Conservation (phyloP, 2,113 vertebrate species). For the Austrofundulus limnaeus region DNA sequence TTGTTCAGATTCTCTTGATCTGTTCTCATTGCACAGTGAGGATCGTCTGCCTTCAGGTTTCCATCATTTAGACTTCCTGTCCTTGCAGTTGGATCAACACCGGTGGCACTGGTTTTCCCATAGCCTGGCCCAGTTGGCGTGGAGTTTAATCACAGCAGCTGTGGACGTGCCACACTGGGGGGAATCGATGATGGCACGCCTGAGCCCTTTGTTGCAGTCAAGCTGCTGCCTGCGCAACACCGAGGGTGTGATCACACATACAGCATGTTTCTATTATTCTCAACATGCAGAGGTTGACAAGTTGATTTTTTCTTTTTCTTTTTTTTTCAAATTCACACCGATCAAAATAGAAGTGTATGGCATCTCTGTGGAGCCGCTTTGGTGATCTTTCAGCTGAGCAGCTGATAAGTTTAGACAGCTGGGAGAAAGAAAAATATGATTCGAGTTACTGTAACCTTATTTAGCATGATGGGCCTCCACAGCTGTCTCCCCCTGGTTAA, state of each 20-base stretch:
- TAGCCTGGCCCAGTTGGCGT: constrained; percentile 42
- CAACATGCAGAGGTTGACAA: constrained; percentile 33
- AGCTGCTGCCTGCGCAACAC: constrained; percentile 14
- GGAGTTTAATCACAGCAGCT: constrained; percentile 30
- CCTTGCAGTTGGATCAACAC: constrained; percentile 14
- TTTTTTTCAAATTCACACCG: constrained; percentile 32
- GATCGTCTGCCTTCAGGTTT: background rate
- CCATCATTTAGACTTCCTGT: constrained; percentile 1
- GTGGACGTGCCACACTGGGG: constrained; percentile 36
- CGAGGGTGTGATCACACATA: constrained; percentile 52
- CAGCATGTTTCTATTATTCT: constrained; percentile 23
- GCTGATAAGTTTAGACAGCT: constrained; percentile 19
- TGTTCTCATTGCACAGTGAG: background rate
- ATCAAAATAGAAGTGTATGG: constrained; percentile 15
- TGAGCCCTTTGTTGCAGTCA: constrained; percentile 40
- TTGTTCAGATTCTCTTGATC: background rate
- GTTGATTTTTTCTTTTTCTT: constrained; percentile 28
- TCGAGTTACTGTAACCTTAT: constrained; percentile 43
- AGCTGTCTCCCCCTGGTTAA: constrained; percentile 5
- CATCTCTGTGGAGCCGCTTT: constrained; percentile 3
- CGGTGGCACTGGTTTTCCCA: constrained; percentile 8
- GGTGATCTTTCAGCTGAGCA: constrained; percentile 35
- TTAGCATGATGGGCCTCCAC: constrained; percentile 44
- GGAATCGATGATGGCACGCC: constrained; percentile 41
- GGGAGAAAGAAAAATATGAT: constrained; percentile 35